Evolutionary conservation across 2,113 vertebrate species (phyloP), one percentile per base, ranked within the genome.

Genomic region (Xiphophorus couchianus): DNA sequence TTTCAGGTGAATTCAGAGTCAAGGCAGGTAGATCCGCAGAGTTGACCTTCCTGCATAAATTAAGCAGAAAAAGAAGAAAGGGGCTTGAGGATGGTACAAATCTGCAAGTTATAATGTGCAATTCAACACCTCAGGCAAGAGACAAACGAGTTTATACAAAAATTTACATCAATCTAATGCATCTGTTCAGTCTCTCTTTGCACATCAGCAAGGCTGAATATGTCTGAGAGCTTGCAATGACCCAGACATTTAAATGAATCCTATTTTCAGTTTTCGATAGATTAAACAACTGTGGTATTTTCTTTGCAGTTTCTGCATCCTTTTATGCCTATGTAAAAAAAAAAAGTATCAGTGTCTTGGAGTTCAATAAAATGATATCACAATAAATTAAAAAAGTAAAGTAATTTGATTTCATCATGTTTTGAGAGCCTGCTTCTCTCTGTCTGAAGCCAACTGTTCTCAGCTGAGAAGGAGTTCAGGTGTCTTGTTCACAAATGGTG

Each of bases 71-170:
- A 37, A 27, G 8, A 31, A 61, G 33, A 66, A 48, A 76, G 25
- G 30, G 10, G 28, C 10, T 14, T 6, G 30, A 62, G n/a, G 27
- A 25, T 11, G 58, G 37, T 27, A 8, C 22, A 75, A 68, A 54
- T 76, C 37, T 81, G 69, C 33, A 69, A 48, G 48, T 69, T 65
- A 69, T n/a, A 30, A 19, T 13, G 31, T 62, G 62, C 65, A 35
- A 65, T 66, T 66, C 14, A 51, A 54, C 63, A 65, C 71, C 35
- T 66, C 31, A 22, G 62, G 14, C 39, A 48, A 25, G 62, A 35
- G 44, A 66, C 44, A 31, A 39, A 4, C 33, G 73, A 39, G 44
- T 29, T 48, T 28, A 27, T 30, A 54, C 42, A 51, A 51, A 64
- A 63, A 72, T 61, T n/a, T 37, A 35, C 62, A 66, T n/a, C 62